Base-by-base conservation (phyloP, 2,797 vertebrate species). In the Sebastes taczanowskii region DNA sequence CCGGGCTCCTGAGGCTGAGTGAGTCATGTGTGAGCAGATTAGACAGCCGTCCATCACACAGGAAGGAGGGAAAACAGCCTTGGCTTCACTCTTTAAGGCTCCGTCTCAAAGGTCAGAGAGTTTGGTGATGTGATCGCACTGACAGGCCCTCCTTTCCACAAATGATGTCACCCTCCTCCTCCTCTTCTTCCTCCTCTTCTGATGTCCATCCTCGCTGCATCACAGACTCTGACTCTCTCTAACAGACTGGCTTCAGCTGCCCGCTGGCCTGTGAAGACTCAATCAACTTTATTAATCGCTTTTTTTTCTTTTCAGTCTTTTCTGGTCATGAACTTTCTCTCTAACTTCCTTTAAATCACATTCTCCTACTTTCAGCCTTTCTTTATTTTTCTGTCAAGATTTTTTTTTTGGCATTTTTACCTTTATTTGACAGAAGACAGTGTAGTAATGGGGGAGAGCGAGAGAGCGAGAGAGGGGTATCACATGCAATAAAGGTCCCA, bases 61-160 rank as follows among this genome's bases (percentile, higher is more conserved):
- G 68, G 52, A 64, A 29, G 59, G 35, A 75, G 67, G 72, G 38
- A 23, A 80, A 79, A 69, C 60, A 18, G 80, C 80, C 74, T 55
- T 8, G 2, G 60, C 76, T 56, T 61, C 60, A 59, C 74, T 88
- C 83, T 87, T 90, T 49, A 75, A 83, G 78, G 74, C 81, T 82
- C 63, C 3, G 69, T 65, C 83, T 83, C 85, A 92, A 92, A 91
- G 90, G 89, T 93, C 86, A 88, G 38, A 32, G 84, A 75, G 82
- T 84, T 60, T 20, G 75, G 20, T 91, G 92, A 94, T 86, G 89
- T 87, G 86, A 94, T 88, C 22, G 56, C 30, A 8, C 32, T 92
- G 90, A 93, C 92, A 92, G 86, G 60, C 14, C 25, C 5, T 53
- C 16, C 25, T 46, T 32, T 34, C 42, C 61, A 46, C 68, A 66